These are phyloP conservation scores for Tenodera sinensis DNA, from an alignment of 2,888 invertebrate genomes.

Conservation along the genomic window DNA sequence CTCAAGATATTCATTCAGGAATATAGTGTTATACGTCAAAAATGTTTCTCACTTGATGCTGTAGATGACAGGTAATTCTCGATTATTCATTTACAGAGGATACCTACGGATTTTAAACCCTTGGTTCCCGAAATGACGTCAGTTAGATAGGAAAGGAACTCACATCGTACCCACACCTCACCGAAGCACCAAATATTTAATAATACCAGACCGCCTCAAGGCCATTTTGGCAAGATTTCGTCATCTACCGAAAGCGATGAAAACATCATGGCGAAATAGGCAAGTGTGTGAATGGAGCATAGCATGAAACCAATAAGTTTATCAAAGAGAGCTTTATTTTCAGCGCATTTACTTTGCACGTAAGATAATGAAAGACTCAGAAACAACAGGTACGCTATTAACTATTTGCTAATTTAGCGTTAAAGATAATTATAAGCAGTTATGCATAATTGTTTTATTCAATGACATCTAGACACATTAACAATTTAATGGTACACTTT, in stretches of 20 bases:
- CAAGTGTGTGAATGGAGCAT: not conserved
- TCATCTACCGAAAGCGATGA: conserved; percentile 14
- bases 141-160: not conserved
- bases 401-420: not conserved
- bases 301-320: not conserved
- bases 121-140: not conserved
- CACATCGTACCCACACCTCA: not conserved
- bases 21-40: too few relatives aligned
- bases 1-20: too few relatives aligned
- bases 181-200: not conserved
- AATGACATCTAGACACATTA: not conserved
- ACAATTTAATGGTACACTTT: not conserved
- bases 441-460: not conserved
- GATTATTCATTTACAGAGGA: too few relatives aligned
- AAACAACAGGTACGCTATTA: not conserved
- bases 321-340: not conserved
- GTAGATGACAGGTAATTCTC: too few relatives aligned
- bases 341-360: not conserved
- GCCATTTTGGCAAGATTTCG: conserved; percentile 26
- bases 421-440: not conserved
- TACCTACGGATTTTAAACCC: not conserved
- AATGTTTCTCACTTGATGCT: too few relatives aligned
- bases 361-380: not conserved
- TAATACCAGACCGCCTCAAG: conserved; percentile 1
- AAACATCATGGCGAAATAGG: conserved; percentile 24